Percentiles rank a stretch among this genome's conserved stretches.
phyloP scores from a whole-genome alignment of 2,113 vertebrate species.

The Picathartes gymnocephalus region DNA sequence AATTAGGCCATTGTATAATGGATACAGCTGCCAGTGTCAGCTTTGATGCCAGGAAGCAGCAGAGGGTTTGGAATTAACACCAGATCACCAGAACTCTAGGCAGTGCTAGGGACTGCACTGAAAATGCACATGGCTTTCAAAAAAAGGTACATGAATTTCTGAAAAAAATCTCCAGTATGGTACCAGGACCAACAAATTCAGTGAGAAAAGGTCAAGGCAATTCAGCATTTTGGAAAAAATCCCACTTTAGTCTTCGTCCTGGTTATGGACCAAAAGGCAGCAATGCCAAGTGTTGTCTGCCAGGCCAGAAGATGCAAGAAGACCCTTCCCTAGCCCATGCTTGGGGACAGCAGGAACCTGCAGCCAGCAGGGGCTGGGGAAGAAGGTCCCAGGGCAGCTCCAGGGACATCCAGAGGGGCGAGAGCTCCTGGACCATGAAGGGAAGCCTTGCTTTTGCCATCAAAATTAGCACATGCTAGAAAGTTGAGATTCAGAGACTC shows the following conservation, averaged over 20 bases:
- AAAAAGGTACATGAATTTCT: neutral
- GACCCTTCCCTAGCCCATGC: neutral
- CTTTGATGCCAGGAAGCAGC: neutral
- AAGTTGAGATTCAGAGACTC: neutral
- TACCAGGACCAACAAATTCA: neutral
- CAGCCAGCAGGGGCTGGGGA: neutral
- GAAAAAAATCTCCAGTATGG: neutral
- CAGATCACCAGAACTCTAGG: accelerated
- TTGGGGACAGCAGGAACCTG: neutral
- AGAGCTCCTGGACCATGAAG: neutral
- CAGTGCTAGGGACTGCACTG: neutral
- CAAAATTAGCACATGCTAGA: neutral
- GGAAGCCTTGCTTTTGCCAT: neutral
- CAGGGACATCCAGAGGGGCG: accelerated
- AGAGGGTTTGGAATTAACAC: neutral
- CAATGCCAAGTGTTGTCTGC: neutral
- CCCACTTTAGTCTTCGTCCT: neutral
- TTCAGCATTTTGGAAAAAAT: neutral
- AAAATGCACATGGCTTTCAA: neutral
- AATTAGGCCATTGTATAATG: neutral
- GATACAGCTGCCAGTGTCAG: neutral
- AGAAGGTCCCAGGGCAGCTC: neutral
- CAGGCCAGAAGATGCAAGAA: neutral
- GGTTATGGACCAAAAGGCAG: accelerated
- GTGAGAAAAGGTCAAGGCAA: neutral